Evolutionary conservation across 2,797 vertebrate genomes (phyloP).

Genomic region (Hipposideros larvatus): DNA sequence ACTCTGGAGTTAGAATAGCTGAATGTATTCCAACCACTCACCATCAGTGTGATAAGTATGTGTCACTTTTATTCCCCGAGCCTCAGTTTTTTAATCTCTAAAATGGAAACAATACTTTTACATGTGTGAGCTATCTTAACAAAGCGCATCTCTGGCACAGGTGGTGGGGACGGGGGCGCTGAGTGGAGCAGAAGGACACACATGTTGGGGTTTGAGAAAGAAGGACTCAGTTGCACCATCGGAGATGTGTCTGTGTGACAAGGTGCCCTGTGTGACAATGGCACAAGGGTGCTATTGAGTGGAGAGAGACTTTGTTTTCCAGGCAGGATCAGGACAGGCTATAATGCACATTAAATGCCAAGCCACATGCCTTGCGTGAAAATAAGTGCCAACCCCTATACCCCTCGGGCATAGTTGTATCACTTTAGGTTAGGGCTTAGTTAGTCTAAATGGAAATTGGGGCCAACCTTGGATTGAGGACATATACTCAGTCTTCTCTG

Average conservation of each 20-base stretch:
- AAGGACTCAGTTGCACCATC: neutral
- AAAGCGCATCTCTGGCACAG: neutral
- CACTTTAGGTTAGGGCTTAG: neutral
- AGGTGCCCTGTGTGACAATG: neutral
- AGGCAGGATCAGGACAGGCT: neutral
- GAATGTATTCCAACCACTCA: neutral
- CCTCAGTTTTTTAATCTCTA: neutral
- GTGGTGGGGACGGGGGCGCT: rapidly evolving
- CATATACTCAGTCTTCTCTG: neutral
- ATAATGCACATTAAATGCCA: neutral
- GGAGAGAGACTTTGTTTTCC: neutral
- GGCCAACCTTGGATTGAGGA: neutral
- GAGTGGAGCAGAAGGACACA: neutral
- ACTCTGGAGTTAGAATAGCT: neutral
- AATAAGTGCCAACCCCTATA: neutral
- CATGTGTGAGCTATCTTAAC: neutral
- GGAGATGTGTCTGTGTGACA: neutral
- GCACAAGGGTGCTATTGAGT: neutral
- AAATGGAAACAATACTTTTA: neutral
- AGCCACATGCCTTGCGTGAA: neutral
- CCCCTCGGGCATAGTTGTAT: neutral
- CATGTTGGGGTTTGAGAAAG: neutral
- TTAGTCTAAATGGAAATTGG: neutral
- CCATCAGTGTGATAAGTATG: neutral
- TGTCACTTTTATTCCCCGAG: neutral